phyloP scores from a whole-genome alignment of 2,797 vertebrate genomes.

The Gadopsis marmoratus region DNA sequence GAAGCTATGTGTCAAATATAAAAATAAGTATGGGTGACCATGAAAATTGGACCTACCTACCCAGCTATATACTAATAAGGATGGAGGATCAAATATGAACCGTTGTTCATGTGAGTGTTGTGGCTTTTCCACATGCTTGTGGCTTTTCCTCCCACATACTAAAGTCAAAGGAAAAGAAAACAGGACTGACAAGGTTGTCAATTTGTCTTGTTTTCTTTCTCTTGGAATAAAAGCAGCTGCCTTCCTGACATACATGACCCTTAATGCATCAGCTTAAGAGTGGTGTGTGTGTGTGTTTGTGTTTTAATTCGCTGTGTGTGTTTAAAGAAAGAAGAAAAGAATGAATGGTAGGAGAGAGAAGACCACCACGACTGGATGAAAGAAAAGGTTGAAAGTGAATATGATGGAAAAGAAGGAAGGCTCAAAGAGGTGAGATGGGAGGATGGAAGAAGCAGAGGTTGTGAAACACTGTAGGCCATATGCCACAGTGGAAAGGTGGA shows the following conservation, averaged over 20 bases:
- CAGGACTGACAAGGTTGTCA: neutral
- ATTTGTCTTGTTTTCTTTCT: no score
- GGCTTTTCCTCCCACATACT: neutral
- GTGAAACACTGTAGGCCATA: neutral
- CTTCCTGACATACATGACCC: neutral
- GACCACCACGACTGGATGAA: neutral
- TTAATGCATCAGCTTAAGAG: neutral
- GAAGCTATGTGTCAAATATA: neutral
- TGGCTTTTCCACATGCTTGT: neutral
- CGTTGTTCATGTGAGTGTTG: no score
- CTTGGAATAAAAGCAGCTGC: neutral
- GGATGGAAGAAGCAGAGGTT: neutral
- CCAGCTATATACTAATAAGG: no score
- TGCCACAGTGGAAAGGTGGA: neutral
- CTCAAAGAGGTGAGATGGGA: neutral
- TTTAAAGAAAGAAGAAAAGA: neutral
- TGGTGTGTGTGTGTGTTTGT: neutral
- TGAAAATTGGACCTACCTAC: neutral
- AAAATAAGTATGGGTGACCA: neutral
- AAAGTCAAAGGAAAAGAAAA: neutral
- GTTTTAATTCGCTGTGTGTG: neutral
- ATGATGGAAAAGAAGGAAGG: neutral
- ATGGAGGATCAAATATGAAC: neutral
- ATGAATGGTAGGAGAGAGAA: neutral
- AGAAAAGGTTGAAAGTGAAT: neutral